phyloP scores from a whole-genome alignment of 2,113 vertebrate species.

The Protobothrops flavoviridis region DNA sequence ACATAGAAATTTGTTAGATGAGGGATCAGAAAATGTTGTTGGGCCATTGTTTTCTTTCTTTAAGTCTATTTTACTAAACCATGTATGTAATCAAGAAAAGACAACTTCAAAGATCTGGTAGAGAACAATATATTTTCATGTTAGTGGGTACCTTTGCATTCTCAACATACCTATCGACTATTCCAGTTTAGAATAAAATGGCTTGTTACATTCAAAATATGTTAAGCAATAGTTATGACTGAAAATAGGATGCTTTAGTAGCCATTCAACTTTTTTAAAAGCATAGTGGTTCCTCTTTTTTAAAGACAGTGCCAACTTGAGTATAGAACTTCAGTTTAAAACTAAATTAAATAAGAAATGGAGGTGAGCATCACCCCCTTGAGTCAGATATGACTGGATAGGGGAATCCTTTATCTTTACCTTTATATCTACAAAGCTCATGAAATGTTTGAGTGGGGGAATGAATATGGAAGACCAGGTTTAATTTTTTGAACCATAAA shows the following conservation, averaged over 20 bases:
- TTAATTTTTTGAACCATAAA: not conserved
- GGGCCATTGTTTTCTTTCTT: not conserved
- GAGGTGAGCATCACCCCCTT: not conserved
- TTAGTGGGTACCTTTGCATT: not conserved
- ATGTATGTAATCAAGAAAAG: not conserved
- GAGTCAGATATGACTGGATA: not conserved
- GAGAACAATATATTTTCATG: not conserved
- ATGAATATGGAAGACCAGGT: not conserved
- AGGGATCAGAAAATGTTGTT: not conserved
- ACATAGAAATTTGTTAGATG: not conserved
- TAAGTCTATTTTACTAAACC: not conserved
- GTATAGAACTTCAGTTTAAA: not conserved
- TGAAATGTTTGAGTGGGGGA: not conserved
- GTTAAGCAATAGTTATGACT: not conserved
- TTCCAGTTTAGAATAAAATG: not conserved
- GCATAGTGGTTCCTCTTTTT: not conserved
- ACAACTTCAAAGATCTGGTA: not conserved
- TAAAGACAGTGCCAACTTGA: not conserved
- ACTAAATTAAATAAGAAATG: not conserved
- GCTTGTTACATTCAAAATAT: not conserved
- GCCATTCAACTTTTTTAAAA: not conserved
- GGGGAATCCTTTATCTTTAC: not conserved
- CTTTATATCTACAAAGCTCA: not conserved
- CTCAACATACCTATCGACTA: not conserved
- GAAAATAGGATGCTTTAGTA: not conserved